Base-by-base conservation (phyloP, 2,888 invertebrate genomes). In the Ornithoptera priamus region DNA sequence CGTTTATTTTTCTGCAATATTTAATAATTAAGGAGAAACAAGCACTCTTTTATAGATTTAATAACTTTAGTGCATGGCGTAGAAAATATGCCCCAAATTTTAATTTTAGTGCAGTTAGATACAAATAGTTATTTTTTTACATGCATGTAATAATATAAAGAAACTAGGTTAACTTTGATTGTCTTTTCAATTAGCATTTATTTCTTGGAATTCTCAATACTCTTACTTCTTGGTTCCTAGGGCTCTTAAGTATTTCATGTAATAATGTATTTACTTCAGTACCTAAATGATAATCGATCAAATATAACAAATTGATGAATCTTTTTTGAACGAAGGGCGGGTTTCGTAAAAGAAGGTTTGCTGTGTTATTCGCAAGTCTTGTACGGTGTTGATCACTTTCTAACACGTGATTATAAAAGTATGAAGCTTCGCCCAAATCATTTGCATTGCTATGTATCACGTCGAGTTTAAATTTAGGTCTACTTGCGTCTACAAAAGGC, bases 241-340 rank as follows among this genome's bases (percentile, higher is more conserved):
- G 22, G 7, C 24, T 10, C 58, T 67, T 67, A 18, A 30, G 46
- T 10, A 24, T 42, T 22, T 1, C 18, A 15, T 65, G 7, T 18
- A 75, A 58, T 10, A 62, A 64, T 36, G 65, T 69, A 24, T 70
- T 60, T 7, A 75, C 69, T 60, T 71, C 90, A 73, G 87, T 92
- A 2, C 97, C 97, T 71, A 97, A 95, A 62, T 96, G 95, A 0
- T 93, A 84, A 84, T 97, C 95, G 0, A 96, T 96, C 78, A 96
- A 93, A n/a, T 93, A 86, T 81, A 97, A 97, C 81, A 97, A 95
- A 75, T 94, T 94, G 3, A 98, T 93, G 4, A 95, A 95, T 68
- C 97, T 94, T 76, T 95, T 95, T 84, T 96, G 96, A 77, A 97
- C 95, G 81, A 96, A 80, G 0, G 77, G 76, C 15, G 77, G 72